Evolutionary conservation across 2,113 vertebrate species (phyloP).

Genomic region (Dromiciops gliroides): DNA sequence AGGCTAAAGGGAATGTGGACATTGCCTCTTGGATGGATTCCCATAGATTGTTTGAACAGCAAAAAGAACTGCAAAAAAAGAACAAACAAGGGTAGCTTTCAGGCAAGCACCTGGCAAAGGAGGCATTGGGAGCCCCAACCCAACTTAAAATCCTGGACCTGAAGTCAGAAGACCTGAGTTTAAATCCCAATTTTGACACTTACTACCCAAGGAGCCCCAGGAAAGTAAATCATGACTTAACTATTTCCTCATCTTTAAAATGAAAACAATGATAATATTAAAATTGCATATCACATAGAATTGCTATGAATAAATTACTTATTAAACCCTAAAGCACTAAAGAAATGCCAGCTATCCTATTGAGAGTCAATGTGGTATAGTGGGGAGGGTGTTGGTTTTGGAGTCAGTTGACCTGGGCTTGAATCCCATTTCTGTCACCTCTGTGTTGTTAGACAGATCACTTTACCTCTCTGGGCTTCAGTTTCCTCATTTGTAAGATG

Average conservation of each 20-base stretch:
- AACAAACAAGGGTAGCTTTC: background rate
- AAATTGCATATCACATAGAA: background rate
- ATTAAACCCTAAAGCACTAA: background rate
- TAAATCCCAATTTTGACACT: background rate
- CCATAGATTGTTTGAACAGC: background rate
- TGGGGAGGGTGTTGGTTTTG: background rate
- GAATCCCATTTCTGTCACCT: background rate
- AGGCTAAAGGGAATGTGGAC: background rate
- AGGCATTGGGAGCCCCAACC: background rate
- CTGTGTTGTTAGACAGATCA: background rate
- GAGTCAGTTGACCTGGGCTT: background rate
- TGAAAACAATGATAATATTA: background rate
- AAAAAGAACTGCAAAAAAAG: background rate
- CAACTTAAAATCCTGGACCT: background rate
- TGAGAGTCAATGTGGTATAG: background rate
- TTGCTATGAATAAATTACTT: background rate
- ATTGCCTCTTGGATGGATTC: background rate
- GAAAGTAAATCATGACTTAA: background rate
- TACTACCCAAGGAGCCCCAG: background rate
- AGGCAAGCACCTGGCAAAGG: background rate
- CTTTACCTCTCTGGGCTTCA: background rate
- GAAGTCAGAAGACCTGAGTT: background rate
- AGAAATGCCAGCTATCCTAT: background rate
- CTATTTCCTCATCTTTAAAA: background rate
- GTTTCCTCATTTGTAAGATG: background rate